These are phyloP conservation scores for Apodemia mormo DNA, from an alignment of 2,888 invertebrate species.

Conservation along the genomic window DNA sequence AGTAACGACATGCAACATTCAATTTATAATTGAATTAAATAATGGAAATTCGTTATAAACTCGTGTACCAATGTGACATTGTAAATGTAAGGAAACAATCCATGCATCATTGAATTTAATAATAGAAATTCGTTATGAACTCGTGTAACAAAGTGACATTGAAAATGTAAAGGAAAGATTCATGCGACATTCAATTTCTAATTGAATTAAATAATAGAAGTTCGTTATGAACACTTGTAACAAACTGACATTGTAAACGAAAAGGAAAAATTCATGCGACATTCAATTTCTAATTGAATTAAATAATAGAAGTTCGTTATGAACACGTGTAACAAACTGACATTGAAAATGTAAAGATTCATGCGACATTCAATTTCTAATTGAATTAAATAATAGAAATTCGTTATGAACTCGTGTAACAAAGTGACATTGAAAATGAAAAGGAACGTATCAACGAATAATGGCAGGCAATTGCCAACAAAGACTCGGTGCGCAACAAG, in stretches of 20 bases:
- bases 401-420: background rate
- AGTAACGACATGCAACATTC: background rate
- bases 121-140: background rate
- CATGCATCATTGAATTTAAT: background rate
- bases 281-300: too few species aligned
- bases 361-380: constrained; percentile 1
- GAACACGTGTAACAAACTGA: too few species aligned
- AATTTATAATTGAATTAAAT: too few species aligned
- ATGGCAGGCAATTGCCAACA: constrained; percentile 16
- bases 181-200: too few species aligned
- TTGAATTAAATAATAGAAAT: background rate
- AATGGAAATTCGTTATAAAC: too few species aligned
- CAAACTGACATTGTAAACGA: too few species aligned
- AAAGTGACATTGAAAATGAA: constrained; percentile 6
- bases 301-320: too few species aligned
- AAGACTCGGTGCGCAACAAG: constrained; percentile 19
- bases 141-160: background rate
- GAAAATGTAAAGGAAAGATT: background rate
- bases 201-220: too few species aligned
- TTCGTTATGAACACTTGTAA: too few species aligned
- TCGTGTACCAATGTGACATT: too few species aligned
- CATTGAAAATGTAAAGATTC: too few species aligned
- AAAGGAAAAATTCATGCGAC: background rate
- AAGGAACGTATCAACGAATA: constrained; percentile 8
- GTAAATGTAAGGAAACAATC: background rate